These are phyloP conservation scores for Plecturocebus donacophilus DNA, from an alignment of 2,113 vertebrate genomes.

Conservation along the genomic window DNA sequence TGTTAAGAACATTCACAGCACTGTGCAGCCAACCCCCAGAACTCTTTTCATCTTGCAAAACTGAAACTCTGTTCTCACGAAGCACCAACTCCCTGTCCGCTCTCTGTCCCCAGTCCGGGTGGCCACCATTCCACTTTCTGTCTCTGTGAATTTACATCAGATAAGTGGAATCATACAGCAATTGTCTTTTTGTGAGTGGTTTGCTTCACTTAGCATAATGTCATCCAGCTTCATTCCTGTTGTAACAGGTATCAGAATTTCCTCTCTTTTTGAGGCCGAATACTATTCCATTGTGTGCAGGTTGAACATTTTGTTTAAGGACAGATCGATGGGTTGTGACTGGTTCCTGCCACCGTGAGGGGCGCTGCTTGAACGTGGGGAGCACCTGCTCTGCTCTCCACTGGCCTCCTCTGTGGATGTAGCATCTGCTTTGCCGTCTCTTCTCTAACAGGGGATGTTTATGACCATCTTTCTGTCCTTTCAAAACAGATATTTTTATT, in stretches of 20 bases:
- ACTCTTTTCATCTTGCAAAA: not conserved
- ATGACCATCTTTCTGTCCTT: not conserved
- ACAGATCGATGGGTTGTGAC: no score
- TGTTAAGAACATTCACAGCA: not conserved
- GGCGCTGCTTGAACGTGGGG: not conserved
- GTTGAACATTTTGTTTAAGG: no score
- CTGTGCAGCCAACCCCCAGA: not conserved
- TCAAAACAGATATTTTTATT: not conserved
- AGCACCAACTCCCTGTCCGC: not conserved
- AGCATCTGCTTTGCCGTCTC: not conserved
- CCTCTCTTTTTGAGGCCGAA: not conserved
- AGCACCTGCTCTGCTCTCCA: not conserved
- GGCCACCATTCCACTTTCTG: not conserved
- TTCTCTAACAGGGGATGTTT: not conserved
- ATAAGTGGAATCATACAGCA: rapidly evolving
- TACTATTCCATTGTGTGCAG: no score
- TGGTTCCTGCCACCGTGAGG: not conserved
- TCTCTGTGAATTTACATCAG: not conserved
- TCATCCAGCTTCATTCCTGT: not conserved
- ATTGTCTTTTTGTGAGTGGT: no score
- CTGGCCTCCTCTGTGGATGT: rapidly evolving
- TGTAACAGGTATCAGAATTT: not conserved
- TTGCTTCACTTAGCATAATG: not conserved
- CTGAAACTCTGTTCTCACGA: no score
- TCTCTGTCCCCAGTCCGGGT: not conserved